phyloP scores from a whole-genome alignment of 2,797 vertebrate genomes.

The Gallirallus australis region DNA sequence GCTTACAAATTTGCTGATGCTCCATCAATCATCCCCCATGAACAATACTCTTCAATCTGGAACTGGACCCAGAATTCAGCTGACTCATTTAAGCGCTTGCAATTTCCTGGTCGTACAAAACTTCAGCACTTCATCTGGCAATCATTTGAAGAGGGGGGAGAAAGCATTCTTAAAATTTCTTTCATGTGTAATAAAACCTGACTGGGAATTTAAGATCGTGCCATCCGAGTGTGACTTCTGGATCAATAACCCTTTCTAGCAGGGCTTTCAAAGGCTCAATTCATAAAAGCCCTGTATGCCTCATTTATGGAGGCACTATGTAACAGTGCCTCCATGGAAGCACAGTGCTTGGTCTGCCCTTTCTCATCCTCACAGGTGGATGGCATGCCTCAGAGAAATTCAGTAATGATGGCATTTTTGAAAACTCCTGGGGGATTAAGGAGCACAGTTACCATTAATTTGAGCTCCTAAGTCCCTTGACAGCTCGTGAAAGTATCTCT shows the following conservation, averaged over 20 bases:
- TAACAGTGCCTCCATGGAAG: not conserved
- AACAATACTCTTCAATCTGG: not conserved
- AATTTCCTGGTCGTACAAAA: constrained; percentile 34
- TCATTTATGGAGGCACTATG: not conserved
- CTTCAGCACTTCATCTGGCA: constrained; percentile 47
- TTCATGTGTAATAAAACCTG: constrained; percentile 66
- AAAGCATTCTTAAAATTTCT: constrained; percentile 45
- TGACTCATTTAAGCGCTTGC: constrained; percentile 20
- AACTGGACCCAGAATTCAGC: constrained; percentile 10
- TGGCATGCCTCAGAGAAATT: not conserved
- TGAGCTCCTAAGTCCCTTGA: constrained; percentile 15
- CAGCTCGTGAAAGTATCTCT: not conserved
- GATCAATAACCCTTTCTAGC: constrained; percentile 61
- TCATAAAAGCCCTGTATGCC: constrained; percentile 6
- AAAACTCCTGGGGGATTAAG: not conserved
- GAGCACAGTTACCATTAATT: constrained; percentile 3
- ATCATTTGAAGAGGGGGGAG: not conserved
- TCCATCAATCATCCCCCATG: not conserved
- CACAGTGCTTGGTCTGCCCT: not conserved
- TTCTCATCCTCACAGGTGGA: not conserved
- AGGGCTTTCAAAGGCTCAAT: constrained; percentile 53
- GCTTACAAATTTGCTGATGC: not conserved
- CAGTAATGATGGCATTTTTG: constrained; percentile 19
- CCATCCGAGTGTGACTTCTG: constrained; percentile 33
- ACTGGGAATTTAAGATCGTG: constrained; percentile 61